phyloP scores from a whole-genome alignment of 1,140 invertebrate genomes.

The Magallana ariakensis region DNA sequence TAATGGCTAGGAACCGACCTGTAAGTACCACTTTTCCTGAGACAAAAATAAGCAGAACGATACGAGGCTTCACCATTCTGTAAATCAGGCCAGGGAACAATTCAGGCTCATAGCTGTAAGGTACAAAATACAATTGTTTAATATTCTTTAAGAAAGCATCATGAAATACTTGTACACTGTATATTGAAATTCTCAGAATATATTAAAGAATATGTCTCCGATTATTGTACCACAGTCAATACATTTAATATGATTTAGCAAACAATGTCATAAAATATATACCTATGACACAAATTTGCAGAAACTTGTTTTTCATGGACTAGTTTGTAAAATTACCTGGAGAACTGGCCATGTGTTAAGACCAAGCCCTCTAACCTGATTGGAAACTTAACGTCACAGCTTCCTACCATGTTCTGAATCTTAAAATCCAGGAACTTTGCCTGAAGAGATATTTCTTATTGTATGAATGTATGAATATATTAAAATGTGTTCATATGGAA shows the following conservation, averaged over 20 bases:
- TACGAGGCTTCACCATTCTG: constrained; percentile 99
- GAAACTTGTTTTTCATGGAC: too few species aligned
- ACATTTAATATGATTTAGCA: too few species aligned
- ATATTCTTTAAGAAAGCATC: neutral
- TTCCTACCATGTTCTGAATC: constrained; percentile 99
- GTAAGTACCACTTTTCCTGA: constrained; percentile 99
- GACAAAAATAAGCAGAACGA: constrained; percentile 99
- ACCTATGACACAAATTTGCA: too few species aligned
- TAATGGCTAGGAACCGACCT: constrained; percentile 81
- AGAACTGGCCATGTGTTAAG: constrained; percentile 98
- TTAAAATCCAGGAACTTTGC: constrained; percentile 99
- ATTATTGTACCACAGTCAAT: too few species aligned
- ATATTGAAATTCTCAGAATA: neutral
- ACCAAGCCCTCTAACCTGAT: constrained; percentile 98
- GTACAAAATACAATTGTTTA: constrained; percentile 42
- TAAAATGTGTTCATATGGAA: too few species aligned
- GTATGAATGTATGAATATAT: too few species aligned
- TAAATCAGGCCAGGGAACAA: constrained; percentile 99
- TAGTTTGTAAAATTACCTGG: constrained; percentile 83
- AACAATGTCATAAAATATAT: too few species aligned
- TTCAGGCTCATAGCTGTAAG: constrained; percentile 84
- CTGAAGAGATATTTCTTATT: constrained; percentile 81
- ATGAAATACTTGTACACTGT: neutral
- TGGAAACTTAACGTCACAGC: constrained; percentile 99
- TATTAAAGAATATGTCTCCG: neutral